A percentile compares a stretch with the other conserved stretches of the same genome.
phyloP scores from a whole-genome alignment of 2,888 invertebrate genomes.

The Minunthozetes semirufus region DNA sequence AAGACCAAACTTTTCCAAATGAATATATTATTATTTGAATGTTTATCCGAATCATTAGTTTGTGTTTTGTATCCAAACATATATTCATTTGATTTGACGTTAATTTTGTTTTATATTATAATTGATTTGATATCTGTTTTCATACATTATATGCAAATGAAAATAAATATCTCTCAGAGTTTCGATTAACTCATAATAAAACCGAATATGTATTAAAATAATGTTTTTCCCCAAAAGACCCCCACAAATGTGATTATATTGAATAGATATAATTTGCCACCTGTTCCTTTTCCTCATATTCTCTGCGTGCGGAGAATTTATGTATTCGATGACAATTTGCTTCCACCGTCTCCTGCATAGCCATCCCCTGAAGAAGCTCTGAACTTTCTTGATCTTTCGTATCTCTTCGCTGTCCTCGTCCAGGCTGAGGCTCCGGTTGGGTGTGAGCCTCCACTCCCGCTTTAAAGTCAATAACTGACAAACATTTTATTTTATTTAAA shows the following conservation, averaged over 20 bases:
- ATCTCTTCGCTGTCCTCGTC: slow-evolving; percentile 63
- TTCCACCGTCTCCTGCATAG: slow-evolving; percentile 84
- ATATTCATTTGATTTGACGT: background rate
- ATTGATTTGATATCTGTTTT: too few relatives aligned
- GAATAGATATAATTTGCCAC: slow-evolving; percentile 50
- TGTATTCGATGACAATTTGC: slow-evolving; percentile 88
- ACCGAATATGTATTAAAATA: too few relatives aligned
- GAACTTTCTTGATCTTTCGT: slow-evolving; percentile 71
- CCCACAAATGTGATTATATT: too few relatives aligned
- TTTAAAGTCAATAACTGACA: slow-evolving; percentile 68
- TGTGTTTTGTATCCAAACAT: background rate
- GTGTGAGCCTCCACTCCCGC: slow-evolving; percentile 64
- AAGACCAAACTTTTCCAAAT: slow-evolving; percentile 62
- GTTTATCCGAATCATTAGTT: background rate
- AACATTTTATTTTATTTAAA: background rate
- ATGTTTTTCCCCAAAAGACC: too few relatives aligned
- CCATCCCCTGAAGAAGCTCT: slow-evolving; percentile 91
- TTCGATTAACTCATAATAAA: too few relatives aligned
- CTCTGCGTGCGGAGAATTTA: slow-evolving; percentile 86
- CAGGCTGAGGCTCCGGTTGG: slow-evolving; percentile 35
- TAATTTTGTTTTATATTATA: too few relatives aligned
- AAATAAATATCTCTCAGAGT: too few relatives aligned
- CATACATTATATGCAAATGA: too few relatives aligned
- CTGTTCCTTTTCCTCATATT: slow-evolving; percentile 87
- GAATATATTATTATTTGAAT: background rate